Base-by-base conservation (phyloP, 2,888 invertebrate genomes). In the Drosophila paranaensis region DNA sequence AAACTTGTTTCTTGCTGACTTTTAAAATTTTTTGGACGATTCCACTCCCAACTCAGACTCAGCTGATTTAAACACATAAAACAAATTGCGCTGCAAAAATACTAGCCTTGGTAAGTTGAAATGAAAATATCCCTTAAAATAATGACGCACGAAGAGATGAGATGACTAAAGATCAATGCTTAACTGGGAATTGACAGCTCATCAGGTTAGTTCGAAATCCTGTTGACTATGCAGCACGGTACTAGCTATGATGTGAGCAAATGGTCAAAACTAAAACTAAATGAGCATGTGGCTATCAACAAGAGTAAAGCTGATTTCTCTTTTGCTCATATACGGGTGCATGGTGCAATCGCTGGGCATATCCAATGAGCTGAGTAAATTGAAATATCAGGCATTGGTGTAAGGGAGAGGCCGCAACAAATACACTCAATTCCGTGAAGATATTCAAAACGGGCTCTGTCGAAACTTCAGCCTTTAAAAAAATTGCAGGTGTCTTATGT, bases 291-390 rank as follows among this genome's bases (percentile, higher is more conserved):
- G 60, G 30, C 11, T 60, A 77, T 65, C 74, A 54, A 16, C 25
- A 39, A 65, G 43, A 46, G 58, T 64, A 62, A 60, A 55, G 37
- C 79, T 16, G 89, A 85, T 85, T 85, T 85, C 89, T 85, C 89
- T 85, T 85, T 89, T 77, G 58, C 69, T 72, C 85, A 71, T 73
- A 71, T 83, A 73, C 69, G 73, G 79, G 45, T 74, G 79, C 89
- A 89, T 89, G 89, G 74, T 87, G 89, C 89, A 84, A 84, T 89
- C 73, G 60, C 58, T 72, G 79, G 71, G 67, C 79, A 79, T 65
- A 63, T 67, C 70, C 74, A 73, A 66, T 66, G 66, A 57, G 73
- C 58, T 66, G 66, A 57, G 73, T 61, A 33, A 67, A 56, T 27
- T 35, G 48, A 43, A 46, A 33, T 33, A 10, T 9, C 33, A 33